Percentiles rank a stretch among this genome's conserved stretches.
These are phyloP conservation scores for Uria aalge DNA, from an alignment of 2,113 vertebrate genomes.

Conservation along the genomic window DNA sequence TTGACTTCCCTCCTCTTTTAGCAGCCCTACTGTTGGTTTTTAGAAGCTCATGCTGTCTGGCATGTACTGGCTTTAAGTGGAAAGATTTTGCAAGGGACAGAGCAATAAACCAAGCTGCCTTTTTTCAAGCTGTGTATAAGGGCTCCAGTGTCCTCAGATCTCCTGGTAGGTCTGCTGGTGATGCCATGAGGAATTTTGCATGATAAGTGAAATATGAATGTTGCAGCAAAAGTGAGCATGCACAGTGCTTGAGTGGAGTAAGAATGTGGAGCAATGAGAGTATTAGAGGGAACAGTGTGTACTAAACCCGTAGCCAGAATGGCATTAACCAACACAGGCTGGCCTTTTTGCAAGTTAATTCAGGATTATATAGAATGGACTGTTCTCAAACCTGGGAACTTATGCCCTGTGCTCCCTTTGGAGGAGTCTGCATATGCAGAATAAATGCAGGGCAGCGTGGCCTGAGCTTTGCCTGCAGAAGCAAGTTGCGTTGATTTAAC, in stretches of 20 bases:
- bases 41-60: neutral
- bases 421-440: neutral
- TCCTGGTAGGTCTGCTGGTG: neutral
- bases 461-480: neutral
- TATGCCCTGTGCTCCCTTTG: neutral
- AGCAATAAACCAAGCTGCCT: neutral
- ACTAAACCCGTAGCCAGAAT: neutral
- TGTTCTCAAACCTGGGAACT: neutral
- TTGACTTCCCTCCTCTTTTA: neutral
- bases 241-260: neutral
- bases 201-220: neutral
- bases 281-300: neutral
- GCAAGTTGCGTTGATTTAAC: neutral
- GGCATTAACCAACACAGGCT: neutral
- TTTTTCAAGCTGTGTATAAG: neutral
- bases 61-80: neutral
- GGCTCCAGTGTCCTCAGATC: neutral
- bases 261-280: neutral
- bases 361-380: neutral
- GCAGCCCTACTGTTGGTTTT: neutral
- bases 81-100: neutral
- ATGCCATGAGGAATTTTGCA: neutral
- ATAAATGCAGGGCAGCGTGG: neutral
- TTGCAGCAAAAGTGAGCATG: neutral
- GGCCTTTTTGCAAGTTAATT: neutral